Evolutionary conservation across 2,888 invertebrate species (phyloP).

Genomic region (Drosophila leonis): DNA sequence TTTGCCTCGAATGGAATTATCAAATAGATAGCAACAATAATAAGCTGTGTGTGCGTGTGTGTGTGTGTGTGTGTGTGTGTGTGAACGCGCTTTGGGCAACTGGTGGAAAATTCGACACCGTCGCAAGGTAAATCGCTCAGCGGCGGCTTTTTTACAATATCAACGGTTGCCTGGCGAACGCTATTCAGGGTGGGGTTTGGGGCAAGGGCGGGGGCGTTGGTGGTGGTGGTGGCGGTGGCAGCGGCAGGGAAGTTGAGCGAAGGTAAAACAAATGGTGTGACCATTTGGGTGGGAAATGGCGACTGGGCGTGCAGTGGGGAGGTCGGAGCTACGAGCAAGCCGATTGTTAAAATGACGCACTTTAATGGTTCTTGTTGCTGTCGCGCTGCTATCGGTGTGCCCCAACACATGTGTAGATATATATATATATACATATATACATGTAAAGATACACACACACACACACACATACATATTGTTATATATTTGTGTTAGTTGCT

Average conservation of each 20-base stretch:
- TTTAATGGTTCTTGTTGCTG: conserved; percentile 31
- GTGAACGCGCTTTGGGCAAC: conserved; percentile 16
- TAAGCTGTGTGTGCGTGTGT: not conserved
- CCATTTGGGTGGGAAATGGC: not conserved
- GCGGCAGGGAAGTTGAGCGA: not conserved
- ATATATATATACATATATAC: not conserved
- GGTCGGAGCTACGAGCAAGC: not conserved
- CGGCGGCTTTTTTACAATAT: conserved; percentile 39
- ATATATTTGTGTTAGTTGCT: conserved; percentile 6
- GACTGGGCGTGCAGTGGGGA: too few species aligned
- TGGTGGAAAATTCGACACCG: conserved; percentile 49
- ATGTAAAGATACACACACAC: not conserved
- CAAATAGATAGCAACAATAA: conserved; percentile 33
- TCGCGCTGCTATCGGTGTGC: conserved; percentile 12
- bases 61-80: not conserved
- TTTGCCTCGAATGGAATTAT: conserved; percentile 27
- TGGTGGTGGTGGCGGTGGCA: not conserved
- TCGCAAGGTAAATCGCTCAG: conserved; percentile 36
- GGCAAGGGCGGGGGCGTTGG: not conserved
- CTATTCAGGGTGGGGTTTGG: not conserved
- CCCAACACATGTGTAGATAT: not conserved
- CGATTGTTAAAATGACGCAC: conserved; percentile 38
- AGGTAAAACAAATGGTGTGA: conserved; percentile 19
- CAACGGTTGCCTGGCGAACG: conserved; percentile 31
- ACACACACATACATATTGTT: not conserved